Evolutionary conservation across 2,797 vertebrate genomes (phyloP).

Genomic region (Mastacembelus armatus): DNA sequence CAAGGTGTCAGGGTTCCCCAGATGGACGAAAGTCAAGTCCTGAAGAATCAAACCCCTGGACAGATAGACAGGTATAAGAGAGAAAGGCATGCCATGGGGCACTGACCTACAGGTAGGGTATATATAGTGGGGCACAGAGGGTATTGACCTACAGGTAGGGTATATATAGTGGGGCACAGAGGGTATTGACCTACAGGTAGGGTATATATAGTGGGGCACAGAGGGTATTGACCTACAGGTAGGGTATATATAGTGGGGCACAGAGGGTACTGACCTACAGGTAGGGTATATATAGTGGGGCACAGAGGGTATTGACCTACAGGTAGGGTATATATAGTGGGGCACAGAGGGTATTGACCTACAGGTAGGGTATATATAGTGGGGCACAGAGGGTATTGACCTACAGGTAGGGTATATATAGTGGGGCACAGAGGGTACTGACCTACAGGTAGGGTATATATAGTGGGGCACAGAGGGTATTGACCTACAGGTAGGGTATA

Average conservation of each 20-base stretch:
- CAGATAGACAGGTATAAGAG: slow-evolving; percentile 1
- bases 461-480: not conserved
- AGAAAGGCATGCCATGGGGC: not conserved
- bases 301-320: slow-evolving; percentile 34
- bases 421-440: no score
- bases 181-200: not conserved
- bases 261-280: no score
- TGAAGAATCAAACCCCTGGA: slow-evolving; percentile 93
- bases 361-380: not conserved
- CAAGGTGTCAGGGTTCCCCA: slow-evolving; percentile 93
- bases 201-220: no score
- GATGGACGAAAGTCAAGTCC: slow-evolving; percentile 95
- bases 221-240: slow-evolving; percentile 75
- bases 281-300: not conserved
- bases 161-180: not conserved
- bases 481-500: slow-evolving; percentile 88
- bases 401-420: slow-evolving; percentile 91
- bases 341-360: no score
- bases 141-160: not conserved
- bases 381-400: not conserved
- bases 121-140: no score
- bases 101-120: not conserved
- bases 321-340: slow-evolving; percentile 95
- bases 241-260: no score
- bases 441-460: not conserved